These are phyloP conservation scores for Callyntrura sp. DNA, from an alignment of 2,888 invertebrate genomes.

Conservation along the genomic window DNA sequence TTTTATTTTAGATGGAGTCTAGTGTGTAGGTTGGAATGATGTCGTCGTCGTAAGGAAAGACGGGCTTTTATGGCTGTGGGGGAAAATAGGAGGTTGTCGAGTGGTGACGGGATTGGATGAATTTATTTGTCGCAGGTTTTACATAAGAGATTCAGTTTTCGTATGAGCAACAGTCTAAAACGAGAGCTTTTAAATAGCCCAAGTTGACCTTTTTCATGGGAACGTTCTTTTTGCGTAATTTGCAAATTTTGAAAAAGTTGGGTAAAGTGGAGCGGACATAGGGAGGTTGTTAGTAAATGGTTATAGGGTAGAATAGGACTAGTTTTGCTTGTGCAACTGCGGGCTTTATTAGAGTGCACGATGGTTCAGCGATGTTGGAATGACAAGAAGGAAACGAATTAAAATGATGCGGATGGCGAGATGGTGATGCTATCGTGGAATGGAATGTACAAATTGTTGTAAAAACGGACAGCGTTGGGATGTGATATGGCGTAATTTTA, in stretches of 20 bases:
- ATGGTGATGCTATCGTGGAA: background rate
- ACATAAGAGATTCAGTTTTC: background rate
- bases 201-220: slow-evolving; percentile 33
- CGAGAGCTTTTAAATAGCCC: slow-evolving; percentile 1
- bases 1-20: slow-evolving; percentile 11
- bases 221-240: slow-evolving; percentile 11
- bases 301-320: background rate
- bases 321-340: background rate
- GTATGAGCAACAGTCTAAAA: too few species aligned
- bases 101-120: background rate
- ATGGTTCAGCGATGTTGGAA: background rate
- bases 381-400: background rate
- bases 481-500: background rate
- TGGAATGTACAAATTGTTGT: slow-evolving; percentile 36
- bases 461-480: background rate
- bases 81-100: background rate
- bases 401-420: background rate
- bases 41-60: background rate
- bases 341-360: background rate
- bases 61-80: slow-evolving; percentile 22
- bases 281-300: too few species aligned
- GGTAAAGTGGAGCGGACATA: background rate
- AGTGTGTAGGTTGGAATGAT: slow-evolving; percentile 17
- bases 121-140: slow-evolving; percentile 32
- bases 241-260: background rate